Evolutionary conservation across 2,797 vertebrate genomes (phyloP).

Genomic region (Todus mexicanus): DNA sequence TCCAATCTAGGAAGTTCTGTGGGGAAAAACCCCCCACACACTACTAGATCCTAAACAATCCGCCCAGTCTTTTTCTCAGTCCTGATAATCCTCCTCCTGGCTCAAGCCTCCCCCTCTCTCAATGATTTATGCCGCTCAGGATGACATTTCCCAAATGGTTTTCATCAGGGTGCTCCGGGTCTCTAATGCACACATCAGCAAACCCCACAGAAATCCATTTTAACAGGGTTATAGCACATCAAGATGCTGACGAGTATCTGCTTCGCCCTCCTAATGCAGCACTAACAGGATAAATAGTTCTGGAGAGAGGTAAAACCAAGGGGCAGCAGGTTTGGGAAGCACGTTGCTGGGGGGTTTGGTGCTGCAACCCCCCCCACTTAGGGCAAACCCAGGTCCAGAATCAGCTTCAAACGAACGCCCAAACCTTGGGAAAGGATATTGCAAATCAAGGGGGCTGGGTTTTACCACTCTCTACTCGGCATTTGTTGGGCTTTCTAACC

Average conservation of each 20-base stretch:
- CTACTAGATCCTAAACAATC: not conserved
- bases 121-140: not conserved
- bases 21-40: rapidly evolving
- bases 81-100: not conserved
- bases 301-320: constrained; percentile 26
- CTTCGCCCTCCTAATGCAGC: not conserved
- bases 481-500: not conserved
- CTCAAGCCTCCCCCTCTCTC: not conserved
- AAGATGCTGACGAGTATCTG: not conserved
- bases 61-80: not conserved
- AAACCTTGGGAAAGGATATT: not conserved
- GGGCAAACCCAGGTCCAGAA: not conserved
- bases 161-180: not conserved
- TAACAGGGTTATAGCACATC: not conserved
- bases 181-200: not conserved
- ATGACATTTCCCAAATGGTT: not conserved
- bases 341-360: not conserved
- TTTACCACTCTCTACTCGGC: constrained; percentile 32
- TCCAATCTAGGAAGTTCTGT: no score
- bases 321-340: not conserved
- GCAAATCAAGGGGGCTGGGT: not conserved
- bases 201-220: not conserved
- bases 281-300: not conserved
- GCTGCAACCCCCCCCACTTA: rapidly evolving
- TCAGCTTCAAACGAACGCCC: not conserved